These are phyloP conservation scores for Saccostrea glomerata DNA, from an alignment of 1,140 invertebrate genomes.

Conservation along the genomic window DNA sequence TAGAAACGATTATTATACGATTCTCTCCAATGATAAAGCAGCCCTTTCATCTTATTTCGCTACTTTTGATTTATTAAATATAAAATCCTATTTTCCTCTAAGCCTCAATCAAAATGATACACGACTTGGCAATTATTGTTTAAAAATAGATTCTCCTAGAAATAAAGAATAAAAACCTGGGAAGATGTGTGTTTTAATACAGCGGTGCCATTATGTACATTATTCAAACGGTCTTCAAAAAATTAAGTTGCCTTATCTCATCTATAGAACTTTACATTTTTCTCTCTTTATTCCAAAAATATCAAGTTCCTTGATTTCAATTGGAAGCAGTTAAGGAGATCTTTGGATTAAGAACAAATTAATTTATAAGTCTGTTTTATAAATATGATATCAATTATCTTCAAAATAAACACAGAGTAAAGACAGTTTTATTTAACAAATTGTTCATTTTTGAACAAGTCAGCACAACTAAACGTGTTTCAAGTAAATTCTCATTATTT, in stretches of 20 bases:
- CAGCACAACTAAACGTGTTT: no score
- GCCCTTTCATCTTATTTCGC: no score
- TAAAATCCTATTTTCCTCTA: neutral
- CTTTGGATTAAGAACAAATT: neutral
- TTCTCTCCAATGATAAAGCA: no score
- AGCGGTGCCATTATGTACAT: neutral
- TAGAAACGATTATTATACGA: no score
- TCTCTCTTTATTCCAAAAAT: neutral
- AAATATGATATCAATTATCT: neutral
- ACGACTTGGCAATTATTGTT: neutral
- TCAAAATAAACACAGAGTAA: neutral
- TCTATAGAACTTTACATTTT: neutral
- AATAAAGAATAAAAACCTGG: conserved; percentile 4
- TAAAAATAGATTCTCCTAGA: neutral
- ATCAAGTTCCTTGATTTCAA: neutral
- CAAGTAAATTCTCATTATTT: no score
- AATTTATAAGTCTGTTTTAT: neutral
- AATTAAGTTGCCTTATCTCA: neutral
- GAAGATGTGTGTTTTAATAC: neutral
- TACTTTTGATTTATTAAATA: no score
- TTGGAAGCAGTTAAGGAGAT: neutral
- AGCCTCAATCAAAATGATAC: neutral
- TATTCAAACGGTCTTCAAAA: neutral
- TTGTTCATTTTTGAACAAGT: no score
- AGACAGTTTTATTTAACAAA: no score